phyloP scores from a whole-genome alignment of 2,888 invertebrate species.

The Margaritifera margaritifera region DNA sequence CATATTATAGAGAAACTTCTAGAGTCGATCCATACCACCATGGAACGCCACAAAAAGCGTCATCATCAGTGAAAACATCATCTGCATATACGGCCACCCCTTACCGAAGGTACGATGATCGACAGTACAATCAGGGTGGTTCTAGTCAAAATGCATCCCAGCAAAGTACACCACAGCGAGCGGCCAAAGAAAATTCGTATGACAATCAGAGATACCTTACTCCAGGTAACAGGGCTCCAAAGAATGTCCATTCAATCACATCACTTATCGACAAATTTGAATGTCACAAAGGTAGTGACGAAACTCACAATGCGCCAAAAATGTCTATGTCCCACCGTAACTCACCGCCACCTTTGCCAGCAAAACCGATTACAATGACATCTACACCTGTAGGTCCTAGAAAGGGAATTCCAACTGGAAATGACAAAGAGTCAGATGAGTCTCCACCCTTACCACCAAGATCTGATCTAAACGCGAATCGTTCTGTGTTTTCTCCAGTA shows the following conservation, averaged over 20 bases:
- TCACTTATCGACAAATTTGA: conserved; percentile 58
- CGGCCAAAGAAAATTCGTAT: neutral
- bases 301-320: conserved; percentile 1
- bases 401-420: conserved; percentile 18
- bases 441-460: conserved; percentile 46
- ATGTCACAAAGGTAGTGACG: conserved; percentile 33
- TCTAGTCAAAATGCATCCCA: conserved; percentile 6
- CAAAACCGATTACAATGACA: conserved; percentile 51
- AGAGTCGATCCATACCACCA: conserved; percentile 5
- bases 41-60: neutral
- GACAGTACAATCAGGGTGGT: neutral
- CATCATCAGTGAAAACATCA: too few relatives aligned
- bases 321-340: conserved; percentile 5
- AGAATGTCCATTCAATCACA: conserved; percentile 44
- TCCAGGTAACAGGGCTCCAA: conserved; percentile 30
- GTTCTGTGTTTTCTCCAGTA: too few relatives aligned
- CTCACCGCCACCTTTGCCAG: conserved; percentile 15
- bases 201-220: conserved; percentile 22
- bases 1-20: conserved; percentile 6
- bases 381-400: conserved; percentile 53
- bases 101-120: too few relatives aligned
- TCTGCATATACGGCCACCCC: too few relatives aligned
- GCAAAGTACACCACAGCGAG: conserved; percentile 5
- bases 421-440: conserved; percentile 23
- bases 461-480: conserved; percentile 9